A percentile compares a stretch with the other conserved stretches of the same genome.
These are phyloP conservation scores for Sebastes jordani DNA, from an alignment of 2,797 vertebrate genomes.

Conservation along the genomic window DNA sequence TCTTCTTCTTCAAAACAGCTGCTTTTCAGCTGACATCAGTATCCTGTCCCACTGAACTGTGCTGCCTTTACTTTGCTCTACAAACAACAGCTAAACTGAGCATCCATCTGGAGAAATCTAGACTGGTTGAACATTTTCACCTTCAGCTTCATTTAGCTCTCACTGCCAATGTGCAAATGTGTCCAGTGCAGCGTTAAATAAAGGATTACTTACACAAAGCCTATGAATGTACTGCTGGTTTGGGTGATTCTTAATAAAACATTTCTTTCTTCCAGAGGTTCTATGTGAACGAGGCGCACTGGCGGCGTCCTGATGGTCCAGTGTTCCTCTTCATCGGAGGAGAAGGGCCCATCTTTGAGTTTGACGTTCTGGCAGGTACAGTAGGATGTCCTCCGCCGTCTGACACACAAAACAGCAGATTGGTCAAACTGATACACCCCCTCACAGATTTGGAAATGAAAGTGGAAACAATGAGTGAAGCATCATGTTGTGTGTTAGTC, in stretches of 20 bases:
- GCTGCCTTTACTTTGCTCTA: not conserved
- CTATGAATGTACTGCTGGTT: conserved; percentile 1
- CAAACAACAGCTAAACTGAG: not conserved
- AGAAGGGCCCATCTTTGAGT: conserved; percentile 78
- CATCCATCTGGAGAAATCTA: not conserved
- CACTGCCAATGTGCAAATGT: conserved; percentile 3
- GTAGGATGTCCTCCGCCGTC: not conserved
- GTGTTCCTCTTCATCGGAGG: conserved; percentile 89
- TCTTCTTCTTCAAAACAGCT: not conserved
- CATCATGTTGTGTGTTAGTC: not conserved
- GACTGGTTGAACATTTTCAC: not conserved
- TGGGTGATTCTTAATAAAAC: not conserved
- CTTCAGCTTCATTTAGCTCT: not conserved
- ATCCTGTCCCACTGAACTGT: not conserved
- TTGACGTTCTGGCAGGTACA: conserved; percentile 80
- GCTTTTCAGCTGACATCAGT: not conserved
- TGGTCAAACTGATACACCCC: not conserved
- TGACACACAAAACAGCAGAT: not conserved
- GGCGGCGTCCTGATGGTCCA: conserved; percentile 78
- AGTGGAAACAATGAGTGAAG: not conserved
- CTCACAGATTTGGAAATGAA: not conserved
- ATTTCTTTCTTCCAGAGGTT: conserved; percentile 75
- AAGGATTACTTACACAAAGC: conserved; percentile 7
- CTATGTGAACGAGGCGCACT: conserved; percentile 82
- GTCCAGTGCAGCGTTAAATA: not conserved